Conservation (phyloP, 2,888 invertebrate species). For the Leptopilina myrica region DNA sequence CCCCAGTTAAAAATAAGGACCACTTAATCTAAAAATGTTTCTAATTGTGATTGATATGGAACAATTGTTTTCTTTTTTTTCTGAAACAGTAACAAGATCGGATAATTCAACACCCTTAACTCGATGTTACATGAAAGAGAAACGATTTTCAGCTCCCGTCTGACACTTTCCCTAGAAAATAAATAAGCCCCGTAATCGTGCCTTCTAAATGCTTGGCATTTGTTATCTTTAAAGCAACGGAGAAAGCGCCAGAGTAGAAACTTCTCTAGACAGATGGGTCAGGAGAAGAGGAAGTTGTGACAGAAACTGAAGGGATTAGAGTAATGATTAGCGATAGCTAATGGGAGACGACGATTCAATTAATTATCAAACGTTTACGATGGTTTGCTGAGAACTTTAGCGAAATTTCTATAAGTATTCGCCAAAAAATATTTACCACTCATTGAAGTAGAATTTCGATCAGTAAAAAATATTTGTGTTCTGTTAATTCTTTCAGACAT, state of each 20-base stretch:
- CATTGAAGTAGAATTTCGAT: too few species aligned
- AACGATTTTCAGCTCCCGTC: conserved; percentile 26
- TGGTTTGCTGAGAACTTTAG: conserved; percentile 26
- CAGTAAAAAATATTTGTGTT: too few species aligned
- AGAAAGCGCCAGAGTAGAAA: conserved; percentile 45
- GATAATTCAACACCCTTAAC: not conserved
- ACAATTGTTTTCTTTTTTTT: too few species aligned
- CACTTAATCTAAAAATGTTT: too few species aligned
- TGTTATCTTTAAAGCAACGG: conserved; percentile 67
- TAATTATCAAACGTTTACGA: conserved; percentile 20
- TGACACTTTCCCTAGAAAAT: conserved; percentile 49
- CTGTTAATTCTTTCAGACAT: too few species aligned
- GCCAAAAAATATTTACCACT: too few species aligned
- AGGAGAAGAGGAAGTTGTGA: conserved; percentile 41
- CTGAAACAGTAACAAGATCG: too few species aligned
- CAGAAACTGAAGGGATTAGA: conserved; percentile 57
- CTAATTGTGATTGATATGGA: too few species aligned
- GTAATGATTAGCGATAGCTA: conserved; percentile 65
- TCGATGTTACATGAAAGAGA: conserved; percentile 41
- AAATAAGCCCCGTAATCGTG: conserved; percentile 66
- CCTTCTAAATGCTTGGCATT: conserved; percentile 66
- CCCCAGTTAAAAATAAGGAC: too few species aligned
- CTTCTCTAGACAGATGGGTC: conserved; percentile 29
- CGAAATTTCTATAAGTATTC: not conserved
- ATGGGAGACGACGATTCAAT: conserved; percentile 52